phyloP scores from a whole-genome alignment of 2,888 invertebrate genomes.

The Agrotis clavis region DNA sequence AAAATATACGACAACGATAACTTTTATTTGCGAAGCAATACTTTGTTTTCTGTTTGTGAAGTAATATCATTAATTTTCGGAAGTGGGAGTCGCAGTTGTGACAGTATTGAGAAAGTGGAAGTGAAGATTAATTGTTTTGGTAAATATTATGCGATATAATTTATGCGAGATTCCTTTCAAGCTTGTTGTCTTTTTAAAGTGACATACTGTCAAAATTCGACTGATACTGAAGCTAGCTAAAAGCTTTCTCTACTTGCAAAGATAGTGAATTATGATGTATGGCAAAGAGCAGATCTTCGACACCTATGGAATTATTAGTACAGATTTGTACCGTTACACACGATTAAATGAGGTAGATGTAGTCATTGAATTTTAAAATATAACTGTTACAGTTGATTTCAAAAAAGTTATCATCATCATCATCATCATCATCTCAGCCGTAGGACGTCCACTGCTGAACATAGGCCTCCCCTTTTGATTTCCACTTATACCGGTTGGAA shows the following conservation, averaged over 20 bases:
- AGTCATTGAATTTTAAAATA: slow-evolving; percentile 47
- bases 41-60: slow-evolving; percentile 18
- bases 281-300: background rate
- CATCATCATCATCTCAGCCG: no score
- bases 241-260: background rate
- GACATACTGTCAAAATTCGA: slow-evolving; percentile 6
- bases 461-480: no score
- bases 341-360: slow-evolving; percentile 24
- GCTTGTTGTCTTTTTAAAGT: slow-evolving; percentile 19
- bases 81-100: slow-evolving; percentile 48
- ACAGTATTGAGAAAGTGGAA: slow-evolving; percentile 49
- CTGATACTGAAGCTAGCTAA: slow-evolving; percentile 15
- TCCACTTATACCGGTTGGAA: no score
- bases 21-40: slow-evolving; percentile 39
- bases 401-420: slow-evolving; percentile 69
- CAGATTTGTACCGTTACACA: slow-evolving; percentile 7
- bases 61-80: slow-evolving; percentile 39
- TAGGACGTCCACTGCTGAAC: no score
- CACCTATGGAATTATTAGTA: background rate
- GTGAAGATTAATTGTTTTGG: slow-evolving; percentile 42
- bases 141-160: slow-evolving; percentile 45
- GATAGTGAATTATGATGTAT: background rate
- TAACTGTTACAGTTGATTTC: slow-evolving; percentile 61
- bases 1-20: slow-evolving; percentile 33
- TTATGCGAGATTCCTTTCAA: slow-evolving; percentile 7